Evolutionary conservation across 2,113 vertebrate genomes (phyloP).

Genomic region (Ovis aries): ARS-UI_Ramb_v3.0 NC_056067.1:13289501-13290000

Average conservation of each 20-base stretch:
- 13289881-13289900: background rate
- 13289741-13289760: background rate
- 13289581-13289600: rapidly evolving
- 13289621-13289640: background rate
- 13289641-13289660: background rate
- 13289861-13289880: rapidly evolving
- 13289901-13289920: background rate
- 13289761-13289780: background rate
- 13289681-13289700: background rate
- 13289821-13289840: background rate
- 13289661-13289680: background rate
- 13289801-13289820: background rate
- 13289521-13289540: background rate
- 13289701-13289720: background rate
- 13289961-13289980: background rate
- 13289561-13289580: rapidly evolving
- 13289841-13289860: background rate
- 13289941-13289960: background rate
- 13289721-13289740: background rate
- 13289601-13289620: background rate
- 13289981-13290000: background rate
- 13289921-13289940: background rate
- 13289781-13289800: background rate
- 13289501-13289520: background rate
- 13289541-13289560: background rate